Evolutionary conservation across 1,140 invertebrate genomes (phyloP).

Genomic region (Geopemphigus sp.): DNA sequence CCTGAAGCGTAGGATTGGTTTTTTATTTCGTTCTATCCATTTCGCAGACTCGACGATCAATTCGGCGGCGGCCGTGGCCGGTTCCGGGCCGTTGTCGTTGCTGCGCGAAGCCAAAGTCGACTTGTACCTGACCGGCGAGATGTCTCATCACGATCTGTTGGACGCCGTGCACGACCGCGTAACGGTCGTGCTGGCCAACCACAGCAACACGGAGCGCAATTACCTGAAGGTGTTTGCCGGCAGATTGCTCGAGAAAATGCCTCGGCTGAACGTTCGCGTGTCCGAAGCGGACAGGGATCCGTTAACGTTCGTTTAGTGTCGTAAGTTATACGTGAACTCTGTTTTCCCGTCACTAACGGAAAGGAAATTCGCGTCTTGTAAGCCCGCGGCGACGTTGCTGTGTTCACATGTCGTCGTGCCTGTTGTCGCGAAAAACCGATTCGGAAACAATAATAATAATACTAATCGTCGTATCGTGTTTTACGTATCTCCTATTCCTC

Average conservation of each 20-base stretch:
- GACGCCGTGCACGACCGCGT: constrained; percentile 75
- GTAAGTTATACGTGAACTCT: too few relatives aligned
- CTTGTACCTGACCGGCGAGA: constrained; percentile 88
- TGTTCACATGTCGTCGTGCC: too few relatives aligned
- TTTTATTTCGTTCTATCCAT: too few relatives aligned
- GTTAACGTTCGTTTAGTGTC: constrained; percentile 55
- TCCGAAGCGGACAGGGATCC: constrained; percentile 75
- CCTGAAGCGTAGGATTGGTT: too few relatives aligned
- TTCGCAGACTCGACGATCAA: constrained; percentile 48
- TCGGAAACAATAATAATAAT: too few relatives aligned
- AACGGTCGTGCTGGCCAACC: constrained; percentile 86
- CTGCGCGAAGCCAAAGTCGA: constrained; percentile 71
- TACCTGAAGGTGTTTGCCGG: constrained; percentile 67
- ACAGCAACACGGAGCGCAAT: constrained; percentile 92
- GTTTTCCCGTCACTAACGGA: too few relatives aligned
- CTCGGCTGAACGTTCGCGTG: constrained; percentile 63
- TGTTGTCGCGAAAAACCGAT: too few relatives aligned
- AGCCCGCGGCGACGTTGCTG: too few relatives aligned
- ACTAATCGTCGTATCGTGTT: too few relatives aligned
- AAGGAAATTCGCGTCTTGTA: too few relatives aligned
- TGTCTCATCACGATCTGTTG: constrained; percentile 93
- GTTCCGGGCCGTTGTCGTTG: constrained; percentile 78
- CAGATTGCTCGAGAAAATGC: constrained; percentile 57
- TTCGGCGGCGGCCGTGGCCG: constrained; percentile 82
- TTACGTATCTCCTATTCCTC: too few relatives aligned